Evolutionary conservation across 2,888 invertebrate genomes (phyloP), one percentile per base, ranked within the genome.

Genomic region (Criorhina ranunculi): DNA sequence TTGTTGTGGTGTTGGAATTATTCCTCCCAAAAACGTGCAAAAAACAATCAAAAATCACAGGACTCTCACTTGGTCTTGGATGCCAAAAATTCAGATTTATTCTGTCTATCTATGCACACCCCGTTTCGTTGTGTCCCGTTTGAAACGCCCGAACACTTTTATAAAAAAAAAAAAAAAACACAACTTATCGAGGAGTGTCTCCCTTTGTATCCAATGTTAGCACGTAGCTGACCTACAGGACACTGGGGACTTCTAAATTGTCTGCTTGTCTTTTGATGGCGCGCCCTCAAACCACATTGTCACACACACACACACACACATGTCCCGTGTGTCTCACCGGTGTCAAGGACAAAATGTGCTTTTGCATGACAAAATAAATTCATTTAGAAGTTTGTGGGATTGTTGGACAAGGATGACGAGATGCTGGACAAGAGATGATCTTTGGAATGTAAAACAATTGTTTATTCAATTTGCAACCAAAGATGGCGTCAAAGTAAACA

Each of bases 181-280:
- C 53, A 44, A 46, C 44, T 55, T 44, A 64, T 44, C 42, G 44
- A 49, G 40, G 15, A 12, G n/a, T 35, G 12, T 5, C 35, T 9
- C 49, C 46, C 19, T 44, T 64, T 46, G 35, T n/a, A 46, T 46
- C 44, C 15, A 60, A 17, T 53, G 15, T 69, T 59, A 59, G n/a
- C 77, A 77, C 53, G 62, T 70, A 35, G 69, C 72, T 24, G 66
- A 80, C 59, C 66, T 73, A 40, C 42, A 64, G 59, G 66, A 53
- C 73, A 51, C 60, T 62, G 59, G 80, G 75, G 67, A 80, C 67
- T 60, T 69, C 60, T 67, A 62, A 67, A 69, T 60, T 75, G 60
- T 75, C 67, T 55, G 67, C 80, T 80, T 62, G 75, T 62, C 55
- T 19, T 62, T 66, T 19, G 49, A n/a, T 66, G 70, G 37, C 17